A percentile compares a stretch with the other conserved stretches of the same genome.
Evolutionary conservation across 2,888 invertebrate genomes (phyloP).

Genomic region (Eupithecia pulchellata): DNA sequence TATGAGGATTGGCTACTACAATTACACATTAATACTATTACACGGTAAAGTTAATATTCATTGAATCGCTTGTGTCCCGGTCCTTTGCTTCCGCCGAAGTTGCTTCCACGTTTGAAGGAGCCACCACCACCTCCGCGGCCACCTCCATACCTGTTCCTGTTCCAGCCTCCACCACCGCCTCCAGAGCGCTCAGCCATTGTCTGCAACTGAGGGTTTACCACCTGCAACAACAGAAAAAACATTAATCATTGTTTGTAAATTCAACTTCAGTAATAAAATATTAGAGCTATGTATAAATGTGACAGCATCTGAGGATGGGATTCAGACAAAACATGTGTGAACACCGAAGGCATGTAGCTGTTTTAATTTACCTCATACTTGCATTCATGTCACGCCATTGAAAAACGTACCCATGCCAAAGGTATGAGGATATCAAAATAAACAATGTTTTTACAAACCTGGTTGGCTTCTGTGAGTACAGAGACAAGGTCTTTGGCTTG

Average conservation of each 20-base stretch:
- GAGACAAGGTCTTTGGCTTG: conserved; percentile 95
- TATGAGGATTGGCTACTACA: conserved; percentile 68
- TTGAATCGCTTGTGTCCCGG: conserved; percentile 78
- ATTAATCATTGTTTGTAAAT: background rate
- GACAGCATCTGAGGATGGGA: conserved; percentile 90
- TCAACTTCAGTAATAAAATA: background rate
- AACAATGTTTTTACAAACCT: conserved; percentile 79
- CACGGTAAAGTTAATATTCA: conserved; percentile 67
- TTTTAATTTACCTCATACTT: conserved; percentile 88
- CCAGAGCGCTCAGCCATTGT: conserved; percentile 90
- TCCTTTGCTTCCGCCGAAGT: conserved; percentile 74
- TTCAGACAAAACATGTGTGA: conserved; percentile 89
- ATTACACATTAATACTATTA: conserved; percentile 35
- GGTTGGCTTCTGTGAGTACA: conserved; percentile 95
- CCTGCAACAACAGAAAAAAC: conserved; percentile 73
- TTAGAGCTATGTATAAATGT: conserved; percentile 62
- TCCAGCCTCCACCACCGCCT: conserved; percentile 86
- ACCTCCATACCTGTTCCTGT: conserved; percentile 80
- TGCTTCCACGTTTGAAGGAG: conserved; percentile 79
- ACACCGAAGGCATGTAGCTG: conserved; percentile 93
- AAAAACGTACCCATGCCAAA: conserved; percentile 90
- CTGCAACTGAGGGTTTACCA: conserved; percentile 93
- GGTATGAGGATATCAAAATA: conserved; percentile 84
- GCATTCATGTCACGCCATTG: conserved; percentile 90
- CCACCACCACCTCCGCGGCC: conserved; percentile 79